Conservation (phyloP, 2,888 invertebrate species). For the Pomacea canaliculata region DNA sequence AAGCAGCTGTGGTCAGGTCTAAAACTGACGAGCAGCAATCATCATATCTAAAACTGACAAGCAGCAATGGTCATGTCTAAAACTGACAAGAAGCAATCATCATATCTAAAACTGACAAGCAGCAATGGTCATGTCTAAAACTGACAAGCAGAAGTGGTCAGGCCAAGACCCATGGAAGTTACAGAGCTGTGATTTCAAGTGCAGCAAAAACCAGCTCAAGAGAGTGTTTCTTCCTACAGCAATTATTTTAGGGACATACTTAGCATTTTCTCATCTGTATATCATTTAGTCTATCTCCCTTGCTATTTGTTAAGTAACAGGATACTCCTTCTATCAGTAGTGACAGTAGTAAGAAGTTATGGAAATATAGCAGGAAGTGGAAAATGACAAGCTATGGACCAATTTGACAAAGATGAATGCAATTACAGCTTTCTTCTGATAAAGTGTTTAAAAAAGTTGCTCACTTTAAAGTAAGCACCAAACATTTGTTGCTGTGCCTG, state of each 20-base stretch:
- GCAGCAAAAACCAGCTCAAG: not conserved
- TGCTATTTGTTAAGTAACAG: too few relatives aligned
- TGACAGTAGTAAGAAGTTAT: not conserved
- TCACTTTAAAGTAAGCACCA: conserved; percentile 91
- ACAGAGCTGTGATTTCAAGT: not conserved
- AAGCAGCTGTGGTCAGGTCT: not conserved
- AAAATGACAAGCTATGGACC: too few relatives aligned
- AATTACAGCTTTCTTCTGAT: too few relatives aligned
- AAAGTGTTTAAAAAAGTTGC: too few relatives aligned
- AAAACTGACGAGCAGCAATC: not conserved
- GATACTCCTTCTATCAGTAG: not conserved
- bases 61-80: too few relatives aligned
- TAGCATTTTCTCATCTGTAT: not conserved
- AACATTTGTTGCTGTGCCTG: conserved; percentile 94
- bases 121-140: not conserved
- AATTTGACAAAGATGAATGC: too few relatives aligned
- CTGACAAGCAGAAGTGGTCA: not conserved
- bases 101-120: too few relatives aligned
- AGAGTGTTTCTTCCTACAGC: not conserved
- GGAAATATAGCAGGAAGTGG: too few relatives aligned
- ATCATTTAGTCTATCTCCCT: too few relatives aligned
- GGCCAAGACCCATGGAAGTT: not conserved
- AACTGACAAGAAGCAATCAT: not conserved
- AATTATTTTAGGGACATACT: not conserved
- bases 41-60: too few relatives aligned